phyloP scores from a whole-genome alignment of 2,888 invertebrate genomes.

The Digitonthophagus gazella region DNA sequence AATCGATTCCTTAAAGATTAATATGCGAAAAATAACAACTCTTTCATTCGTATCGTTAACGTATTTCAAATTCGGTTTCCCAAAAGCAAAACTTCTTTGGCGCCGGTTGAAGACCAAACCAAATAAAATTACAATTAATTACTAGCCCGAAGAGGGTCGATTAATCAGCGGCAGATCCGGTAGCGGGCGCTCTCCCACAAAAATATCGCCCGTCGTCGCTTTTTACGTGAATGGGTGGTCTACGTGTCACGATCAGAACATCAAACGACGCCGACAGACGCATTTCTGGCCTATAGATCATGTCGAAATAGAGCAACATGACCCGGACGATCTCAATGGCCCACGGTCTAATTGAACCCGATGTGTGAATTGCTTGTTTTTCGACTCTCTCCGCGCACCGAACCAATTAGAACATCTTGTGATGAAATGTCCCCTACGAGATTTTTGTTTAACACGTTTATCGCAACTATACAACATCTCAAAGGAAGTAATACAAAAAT shows the following conservation, averaged over 20 bases:
- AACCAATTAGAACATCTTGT: neutral
- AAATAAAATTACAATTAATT: constrained; percentile 17
- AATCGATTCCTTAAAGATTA: too few species aligned
- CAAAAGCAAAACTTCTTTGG: too few species aligned
- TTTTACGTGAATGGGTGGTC: constrained; percentile 17
- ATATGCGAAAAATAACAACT: neutral
- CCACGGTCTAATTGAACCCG: neutral
- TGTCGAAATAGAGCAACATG: constrained; percentile 13
- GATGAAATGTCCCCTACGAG: neutral
- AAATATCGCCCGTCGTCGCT: constrained; percentile 1
- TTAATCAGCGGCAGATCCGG: constrained; percentile 14
- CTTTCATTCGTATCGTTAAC: too few species aligned
- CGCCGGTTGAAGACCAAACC: neutral
- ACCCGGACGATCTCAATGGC: neutral
- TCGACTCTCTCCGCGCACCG: neutral
- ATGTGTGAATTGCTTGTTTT: neutral
- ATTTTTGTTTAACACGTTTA: neutral
- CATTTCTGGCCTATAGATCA: constrained; percentile 11
- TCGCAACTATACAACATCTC: too few species aligned
- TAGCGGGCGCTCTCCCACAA: constrained; percentile 10
- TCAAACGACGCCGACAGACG: constrained; percentile 4
- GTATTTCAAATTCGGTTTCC: too few species aligned
- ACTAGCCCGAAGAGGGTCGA: neutral
- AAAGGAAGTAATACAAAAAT: too few species aligned
- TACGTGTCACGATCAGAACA: constrained; percentile 7